Evolutionary conservation across 2,113 vertebrate genomes (phyloP), one percentile per base, ranked within the genome.

Genomic region (Copsychus sechellarum): DNA sequence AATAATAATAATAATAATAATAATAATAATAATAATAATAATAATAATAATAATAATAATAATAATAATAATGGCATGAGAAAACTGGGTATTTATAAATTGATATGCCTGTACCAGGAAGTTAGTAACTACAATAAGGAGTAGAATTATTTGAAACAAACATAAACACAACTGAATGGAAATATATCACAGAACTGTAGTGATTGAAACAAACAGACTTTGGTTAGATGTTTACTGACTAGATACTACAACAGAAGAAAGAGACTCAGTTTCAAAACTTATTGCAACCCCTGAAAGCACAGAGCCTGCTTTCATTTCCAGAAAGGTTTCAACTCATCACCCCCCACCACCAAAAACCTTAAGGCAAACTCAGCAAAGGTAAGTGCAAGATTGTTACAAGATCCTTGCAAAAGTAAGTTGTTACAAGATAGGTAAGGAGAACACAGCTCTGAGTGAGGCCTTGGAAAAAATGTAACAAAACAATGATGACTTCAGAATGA

Each of bases 271-370:
- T 86, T 82, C 38, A 91, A 60, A 64, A 64, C 36, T 34, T 92
- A 60, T 12, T 23, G 29, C 21, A 62, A 17, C 1, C 4, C 31
- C 48, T 67, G 36, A 53, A 62, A 80, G 21, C 29, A 66, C 0
- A 58, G 20, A 74, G 11, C 6, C 14, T 34, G 48, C 36, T 66
- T 61, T 56, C 2, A 70, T 57, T 74, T 81, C 60, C 51, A 43
- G 65, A 70, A 78, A 23, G 14, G 11, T 51, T 78, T 42, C 9
- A 8, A 66, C 21, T 73, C 47, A 9, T 4, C 47, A 23, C 11
- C 7, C 11, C 1, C 4, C 1, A 0, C 12, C 19, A 4, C 4
- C 4, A 57, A 88, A 71, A 24, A 34, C 33, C 64, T 62, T n/a
- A 36, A 26, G 7, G 12, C 8, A 91, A 92, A 82, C 34, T 42